Evolutionary conservation across 2,113 vertebrate species (phyloP).

Genomic region (Platanista minor): DNA sequence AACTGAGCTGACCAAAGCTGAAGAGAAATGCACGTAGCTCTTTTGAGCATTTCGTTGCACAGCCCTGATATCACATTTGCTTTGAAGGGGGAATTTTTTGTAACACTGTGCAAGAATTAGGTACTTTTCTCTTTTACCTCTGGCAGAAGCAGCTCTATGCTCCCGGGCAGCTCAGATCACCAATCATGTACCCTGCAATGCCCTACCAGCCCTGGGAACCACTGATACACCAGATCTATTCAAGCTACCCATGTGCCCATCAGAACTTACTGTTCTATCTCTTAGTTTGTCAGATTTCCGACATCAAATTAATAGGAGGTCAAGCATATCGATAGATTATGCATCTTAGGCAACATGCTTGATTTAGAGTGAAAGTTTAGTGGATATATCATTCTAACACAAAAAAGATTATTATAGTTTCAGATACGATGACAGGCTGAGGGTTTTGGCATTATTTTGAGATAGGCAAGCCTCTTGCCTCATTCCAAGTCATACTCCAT

Average conservation of each 20-base stretch:
- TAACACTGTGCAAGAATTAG: not conserved
- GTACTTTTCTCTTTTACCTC: not conserved
- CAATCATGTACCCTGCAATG: not conserved
- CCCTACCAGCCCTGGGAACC: not conserved
- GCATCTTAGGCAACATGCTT: not conserved
- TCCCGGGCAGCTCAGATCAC: not conserved
- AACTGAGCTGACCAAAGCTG: not conserved
- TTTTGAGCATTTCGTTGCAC: not conserved
- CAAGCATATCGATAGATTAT: not conserved
- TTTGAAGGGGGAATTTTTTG: not conserved
- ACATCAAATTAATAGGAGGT: constrained; percentile 37
- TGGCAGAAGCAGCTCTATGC: not conserved
- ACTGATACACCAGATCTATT: not conserved
- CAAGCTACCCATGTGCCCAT: not conserved
- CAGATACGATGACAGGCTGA: not conserved
- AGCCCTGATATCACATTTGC: not conserved
- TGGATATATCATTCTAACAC: not conserved
- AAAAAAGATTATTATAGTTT: constrained; percentile 12
- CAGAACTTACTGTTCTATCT: not conserved
- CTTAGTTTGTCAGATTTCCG: not conserved
- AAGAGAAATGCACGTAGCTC: not conserved
- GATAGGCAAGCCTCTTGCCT: not conserved
- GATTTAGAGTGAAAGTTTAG: constrained; percentile 13
- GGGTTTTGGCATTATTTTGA: constrained; percentile 4
- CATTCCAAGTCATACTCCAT: not conserved